Base-by-base conservation (phyloP, 2,888 invertebrate species). In the Diarsia dahlii region DNA sequence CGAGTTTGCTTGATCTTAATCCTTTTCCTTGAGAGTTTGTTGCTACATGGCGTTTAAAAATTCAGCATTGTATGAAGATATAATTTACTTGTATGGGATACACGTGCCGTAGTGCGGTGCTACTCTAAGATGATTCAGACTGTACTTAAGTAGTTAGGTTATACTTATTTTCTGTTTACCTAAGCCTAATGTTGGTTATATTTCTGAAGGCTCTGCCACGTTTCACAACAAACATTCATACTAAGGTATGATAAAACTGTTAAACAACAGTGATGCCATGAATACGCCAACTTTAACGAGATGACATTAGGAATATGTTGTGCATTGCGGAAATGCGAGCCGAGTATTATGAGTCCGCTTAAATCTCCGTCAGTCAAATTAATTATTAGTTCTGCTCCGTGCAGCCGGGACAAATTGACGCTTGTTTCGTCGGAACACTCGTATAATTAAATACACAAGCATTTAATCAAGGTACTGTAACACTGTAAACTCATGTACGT, bases 281-380 rank as follows among this genome's bases (percentile, higher is more conserved):
- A 71, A 71, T 81, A 79, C 63, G 71, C 60, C 54, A 74, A 74
- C 50, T 79, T 82, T 76, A 81, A 78, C 70, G 75, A 81, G 76
- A 58, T 65, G 78, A 78, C 80, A 78, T 87, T 84, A 87, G 78
- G 77, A 80, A 79, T 87, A 84, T 84, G 72, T 78, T 87, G 67
- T 84, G 86, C 87, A 80, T 84, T 84, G 84, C 76, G 84, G 80
- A 87, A 85, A 85, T 83, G 82, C 60, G 80, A 85, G 74, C 84
- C 74, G 66, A 70, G 78, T 82, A 78, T 87, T 87, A 87, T 85
- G 74, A 80, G 78, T 74, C 74, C 71, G 80, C 82, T 87, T 86
- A 84, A 87, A 86, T 86, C 86, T 86, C 84, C 84, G 84, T 82
- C 82, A 86, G 78, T 86, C 84, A 84, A 83, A 87, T 87, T 84